Evolutionary conservation across 2,797 vertebrate species (phyloP), one percentile per base, ranked within the genome.

Genomic region (Cichlasoma orientale): DNA sequence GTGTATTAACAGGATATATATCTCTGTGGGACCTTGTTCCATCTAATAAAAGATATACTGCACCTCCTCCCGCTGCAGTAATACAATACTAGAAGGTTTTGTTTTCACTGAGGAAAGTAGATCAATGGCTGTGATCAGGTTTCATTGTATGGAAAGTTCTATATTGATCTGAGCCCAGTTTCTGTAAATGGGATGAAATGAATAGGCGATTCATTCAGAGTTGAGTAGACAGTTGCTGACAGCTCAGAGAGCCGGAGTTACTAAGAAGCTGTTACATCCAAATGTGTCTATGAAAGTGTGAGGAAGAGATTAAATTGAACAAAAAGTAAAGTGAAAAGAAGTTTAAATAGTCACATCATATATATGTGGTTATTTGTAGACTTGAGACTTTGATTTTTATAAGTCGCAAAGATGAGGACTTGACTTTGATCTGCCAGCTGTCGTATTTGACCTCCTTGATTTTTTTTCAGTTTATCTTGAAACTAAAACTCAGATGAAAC

Each of bases 161-260:
- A 25, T 88, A 92, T 92, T 82, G 90, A 93, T 93, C 78, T 77
- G 82, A 86, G 81, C 21, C 80, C 82, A 79, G 78, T 92, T 92
- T 91, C 92, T 88, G 92, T 87, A 90, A 92, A 79, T 53, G 74
- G 77, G 27, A 50, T 71, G 76, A 90, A 91, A 93, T 88, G 73
- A 93, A 92, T 71, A 83, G 82, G 83, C 83, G 85, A 18, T 89
- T 92, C 56, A 85, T 91, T 91, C 72, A 77, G 89, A 7, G 59
- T 77, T 77, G 89, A 79, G 69, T 72, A 59, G 83, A 78, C 55
- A 11, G 38, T 38, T 70, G 75, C 50, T 75, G 77, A 82, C 72
- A 18, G 56, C 66, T 36, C 36, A 6, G 66, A 11, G 36, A 25
- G 54, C 69, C 61, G 74, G 31, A 69, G 74, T 72, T 27, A 75